Evolutionary conservation across 2,888 invertebrate genomes (phyloP), one percentile per base, ranked within the genome.

Genomic region (Ganaspis brasiliensis): DNA sequence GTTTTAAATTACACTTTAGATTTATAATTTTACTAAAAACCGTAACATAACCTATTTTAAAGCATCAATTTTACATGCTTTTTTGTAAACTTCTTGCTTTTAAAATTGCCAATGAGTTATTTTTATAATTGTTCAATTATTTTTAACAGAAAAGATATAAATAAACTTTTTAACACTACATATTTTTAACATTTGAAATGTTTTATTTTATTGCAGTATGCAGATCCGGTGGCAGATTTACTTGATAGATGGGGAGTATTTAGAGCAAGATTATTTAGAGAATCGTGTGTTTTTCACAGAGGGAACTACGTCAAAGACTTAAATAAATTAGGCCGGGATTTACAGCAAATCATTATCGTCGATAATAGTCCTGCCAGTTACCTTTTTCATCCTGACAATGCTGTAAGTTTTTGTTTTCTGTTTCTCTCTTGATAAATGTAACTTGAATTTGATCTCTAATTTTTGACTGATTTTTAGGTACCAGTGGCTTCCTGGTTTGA

Each of bases 271-370:
- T 94, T 99, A 90, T 99, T 99, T 94, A 95, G 99, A 92, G 99
- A 99, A 94, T 98, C 99, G 87, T 99, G 99, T 94, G 99, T 99
- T 92, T 99, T 98, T 94, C 98, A 99, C 94, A 95, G 98, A 92
- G 99, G 99, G 87, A 99, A 99, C 94, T 99, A 99, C 93, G 99
- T 99, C 89, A 99, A 99, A 94, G 99, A 99, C 94, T 95, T 99
- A 89, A 98, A 98, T 94, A 97, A 98, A 91, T 94, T 99, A 84
- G 99, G 99, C 79, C 95, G 99, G 83, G 98, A 99, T 93, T 94
- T 99, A 91, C 96, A 97, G 88, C 97, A 98, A 92, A 98, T 99
- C 89, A 96, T 99, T 89, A 99, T 99, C 90, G 97, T 99, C 86
- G 99, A 99, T 94, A 99, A 99, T 93, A 99, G 99, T 89, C 99